Evolutionary conservation across 2,797 vertebrate species (phyloP), one percentile per base, ranked within the genome.

Genomic region (Alauda arvensis): DNA sequence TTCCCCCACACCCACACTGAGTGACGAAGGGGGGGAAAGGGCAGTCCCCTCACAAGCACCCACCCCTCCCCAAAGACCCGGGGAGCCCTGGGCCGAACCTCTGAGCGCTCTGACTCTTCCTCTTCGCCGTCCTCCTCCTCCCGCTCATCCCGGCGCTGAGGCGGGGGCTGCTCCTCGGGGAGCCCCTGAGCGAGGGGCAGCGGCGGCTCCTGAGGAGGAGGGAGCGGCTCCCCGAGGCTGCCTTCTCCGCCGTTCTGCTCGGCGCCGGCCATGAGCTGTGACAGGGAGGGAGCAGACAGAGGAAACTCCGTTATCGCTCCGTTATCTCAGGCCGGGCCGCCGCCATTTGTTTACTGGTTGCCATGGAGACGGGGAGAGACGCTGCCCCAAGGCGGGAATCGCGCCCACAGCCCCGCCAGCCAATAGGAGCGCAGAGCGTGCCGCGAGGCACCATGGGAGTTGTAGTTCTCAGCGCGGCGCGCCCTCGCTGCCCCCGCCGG

Each of bases 271-370:
- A 63, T 77, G n/a, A 26, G 17, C 16, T 14, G 11, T 4, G 3
- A 14, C 0, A 23, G 39, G 18, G 8, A 43, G 4, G 10, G 7
- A 45, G 18, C 10, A 33, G 4, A 25, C 25, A 74, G 8, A 78
- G 39, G 46, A 1, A 79, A 51, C 95, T 68, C 31, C 1, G 6
- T 76, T 55, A 4, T 1, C 5, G 45, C 1, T 0, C 14, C 18
- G 37, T 37, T 37, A 37, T 37, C 80, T 3, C 34, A 7, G 10
- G 3, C 1, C 9, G 0, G 59, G 34, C 24, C 46, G 62, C 67
- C 89, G 93, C 94, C 96, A 96, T 97, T 95, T 97, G 93, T 96
- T 93, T 88, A 31, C 10, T 0, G 5, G 97, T 97, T 93, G 83
- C 87, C 92, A 8, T 51, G 92, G 96, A 69, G 82, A 96, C 83